Evolutionary conservation across 2,113 vertebrate genomes (phyloP), one percentile per base, ranked within the genome.

Genomic region (Opisthocomus hoazin): DNA sequence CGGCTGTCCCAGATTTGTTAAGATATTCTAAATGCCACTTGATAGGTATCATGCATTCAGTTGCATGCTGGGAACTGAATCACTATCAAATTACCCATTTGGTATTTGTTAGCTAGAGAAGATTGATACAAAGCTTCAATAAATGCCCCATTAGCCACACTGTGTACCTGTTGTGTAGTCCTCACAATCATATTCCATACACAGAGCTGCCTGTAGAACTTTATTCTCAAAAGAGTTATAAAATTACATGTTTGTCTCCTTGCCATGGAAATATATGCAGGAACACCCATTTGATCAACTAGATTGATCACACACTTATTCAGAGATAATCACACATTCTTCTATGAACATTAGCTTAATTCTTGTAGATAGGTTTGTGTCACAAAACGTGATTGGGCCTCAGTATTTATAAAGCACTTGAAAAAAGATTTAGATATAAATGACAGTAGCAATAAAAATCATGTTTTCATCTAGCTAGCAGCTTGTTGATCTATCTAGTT

Each of bases 81-180:
- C 10, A 20, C 12, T 29, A 57, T 13, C 30, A 70, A 61, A 60
- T 16, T 69, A 48, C 9, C 5, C 15, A 70, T 57, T 26, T 3
- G 1, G 9, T 74, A 84, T 53, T 78, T 78, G 10, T 37, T 78
- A 61, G 23, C 11, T 46, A 64, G n/a, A 56, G 6, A 29, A 51
- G 2, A 2, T 29, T 84, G 32, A 22, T 36, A 51, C 3, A 54
- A 64, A 92, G 26, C 8, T 37, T 56, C 53, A 69, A 54, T 39
- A 54, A 56, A 78, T 23, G 3, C 12, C 10, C 10, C 3, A 15
- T 26, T 57, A 61, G 11, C n/a, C 0, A 1, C 2, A 2, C 16
- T 27, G 8, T 32, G 12, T 32, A 32, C 5, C 2, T 76, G 6
- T 43, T 93, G 13, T 64, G 37, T 48, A 36, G 9, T 65, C 15